phyloP scores from a whole-genome alignment of 2,888 invertebrate genomes.

The Terebella lapidaria region DNA sequence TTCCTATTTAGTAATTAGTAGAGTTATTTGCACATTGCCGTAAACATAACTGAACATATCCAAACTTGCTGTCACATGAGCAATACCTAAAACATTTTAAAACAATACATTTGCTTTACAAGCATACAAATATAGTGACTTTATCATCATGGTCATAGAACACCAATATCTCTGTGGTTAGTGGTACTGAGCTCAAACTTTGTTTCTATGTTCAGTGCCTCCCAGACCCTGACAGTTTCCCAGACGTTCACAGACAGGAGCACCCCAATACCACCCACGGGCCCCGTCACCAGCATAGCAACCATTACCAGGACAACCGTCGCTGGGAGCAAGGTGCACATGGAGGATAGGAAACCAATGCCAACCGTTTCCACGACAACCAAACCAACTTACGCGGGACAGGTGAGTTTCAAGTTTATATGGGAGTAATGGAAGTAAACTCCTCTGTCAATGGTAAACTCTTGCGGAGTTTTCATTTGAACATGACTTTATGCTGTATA shows the following conservation, averaged over 20 bases:
- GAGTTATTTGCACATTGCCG: no score
- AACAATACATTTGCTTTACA: no score
- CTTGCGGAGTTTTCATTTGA: no score
- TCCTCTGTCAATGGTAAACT: not conserved
- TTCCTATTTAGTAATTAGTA: no score
- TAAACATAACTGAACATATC: no score
- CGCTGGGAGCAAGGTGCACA: slow-evolving; percentile 8
- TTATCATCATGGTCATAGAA: no score
- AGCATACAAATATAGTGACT: no score
- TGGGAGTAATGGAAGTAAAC: not conserved
- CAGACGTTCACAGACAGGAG: not conserved
- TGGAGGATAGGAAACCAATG: not conserved
- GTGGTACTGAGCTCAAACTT: no score
- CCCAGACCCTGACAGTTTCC: not conserved
- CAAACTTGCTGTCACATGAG: no score
- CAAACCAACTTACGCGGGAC: not conserved
- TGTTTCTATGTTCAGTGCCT: not conserved
- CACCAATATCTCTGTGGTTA: no score
- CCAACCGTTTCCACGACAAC: slow-evolving; percentile 9
- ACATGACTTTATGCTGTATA: not conserved
- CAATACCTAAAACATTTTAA: no score
- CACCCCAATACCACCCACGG: not conserved
- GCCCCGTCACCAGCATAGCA: not conserved
- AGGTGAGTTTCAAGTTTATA: not conserved
- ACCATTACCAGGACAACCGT: slow-evolving; percentile 9